phyloP scores from a whole-genome alignment of 2,888 invertebrate genomes.

The Muscina levida region DNA sequence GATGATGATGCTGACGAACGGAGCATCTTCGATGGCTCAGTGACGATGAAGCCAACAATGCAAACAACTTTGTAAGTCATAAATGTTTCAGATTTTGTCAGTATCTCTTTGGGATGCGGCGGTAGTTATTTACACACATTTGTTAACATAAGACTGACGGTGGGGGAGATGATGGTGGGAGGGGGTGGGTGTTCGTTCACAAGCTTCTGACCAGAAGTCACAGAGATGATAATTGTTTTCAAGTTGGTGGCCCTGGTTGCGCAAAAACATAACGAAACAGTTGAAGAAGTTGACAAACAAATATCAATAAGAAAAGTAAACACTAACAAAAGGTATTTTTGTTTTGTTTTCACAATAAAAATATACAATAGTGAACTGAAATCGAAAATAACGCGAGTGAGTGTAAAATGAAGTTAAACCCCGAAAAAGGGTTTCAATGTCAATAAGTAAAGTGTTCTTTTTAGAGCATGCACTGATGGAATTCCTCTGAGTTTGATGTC shows the following conservation, averaged over 20 bases:
- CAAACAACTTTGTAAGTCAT: constrained; percentile 28
- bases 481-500: no score
- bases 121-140: not conserved
- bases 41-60: constrained; percentile 16
- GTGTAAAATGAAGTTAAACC: not conserved
- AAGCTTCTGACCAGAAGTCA: constrained; percentile 59
- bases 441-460: not conserved
- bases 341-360: not conserved
- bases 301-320: constrained; percentile 28
- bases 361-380: not conserved
- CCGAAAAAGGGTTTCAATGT: not conserved
- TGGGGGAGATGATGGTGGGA: not conserved
- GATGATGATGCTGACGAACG: constrained; percentile 20
- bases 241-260: constrained; percentile 50
- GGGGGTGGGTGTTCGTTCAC: not conserved
- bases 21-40: constrained; percentile 4
- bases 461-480: constrained; percentile 1
- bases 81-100: constrained; percentile 24
- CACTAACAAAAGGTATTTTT: not conserved
- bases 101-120: not conserved
- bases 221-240: constrained; percentile 55
- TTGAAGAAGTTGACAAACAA: constrained; percentile 37
- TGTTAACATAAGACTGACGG: not conserved
- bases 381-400: not conserved
- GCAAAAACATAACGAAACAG: constrained; percentile 12